Percentiles rank a stretch among this genome's conserved stretches.
Conservation (phyloP, 2,113 vertebrate species). For the Glaucomys volans region DNA sequence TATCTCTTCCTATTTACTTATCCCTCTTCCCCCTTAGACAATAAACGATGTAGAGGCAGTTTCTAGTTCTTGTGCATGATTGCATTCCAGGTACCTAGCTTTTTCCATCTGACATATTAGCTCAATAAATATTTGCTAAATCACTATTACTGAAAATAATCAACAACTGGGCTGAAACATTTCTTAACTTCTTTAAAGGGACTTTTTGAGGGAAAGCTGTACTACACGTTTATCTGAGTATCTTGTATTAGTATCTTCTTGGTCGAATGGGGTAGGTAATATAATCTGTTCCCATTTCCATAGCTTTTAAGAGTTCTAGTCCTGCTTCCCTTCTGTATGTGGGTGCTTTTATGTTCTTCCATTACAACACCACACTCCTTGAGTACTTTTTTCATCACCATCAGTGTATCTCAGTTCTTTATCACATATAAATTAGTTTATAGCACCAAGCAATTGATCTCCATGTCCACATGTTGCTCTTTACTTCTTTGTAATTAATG, state of each 20-base stretch:
- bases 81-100: background rate
- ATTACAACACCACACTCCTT: background rate
- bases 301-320: background rate
- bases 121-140: background rate
- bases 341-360: background rate
- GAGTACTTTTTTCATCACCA: background rate
- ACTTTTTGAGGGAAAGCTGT: background rate
- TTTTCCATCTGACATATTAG: background rate
- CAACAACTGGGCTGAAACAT: background rate
- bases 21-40: background rate
- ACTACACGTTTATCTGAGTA: background rate
- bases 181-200: background rate
- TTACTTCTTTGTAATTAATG: constrained; percentile 29
- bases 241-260: background rate
- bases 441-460: background rate
- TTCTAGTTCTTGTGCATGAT: background rate
- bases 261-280: background rate
- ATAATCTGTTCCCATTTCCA: background rate
- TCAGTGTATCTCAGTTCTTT: constrained; percentile 39
- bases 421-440: background rate
- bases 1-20: background rate
- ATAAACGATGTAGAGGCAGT: background rate
- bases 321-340: background rate
- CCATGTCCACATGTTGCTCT: background rate
- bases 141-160: background rate